These are phyloP conservation scores for Ooceraea biroi DNA, from an alignment of 1,140 invertebrate genomes.

Conservation along the genomic window DNA sequence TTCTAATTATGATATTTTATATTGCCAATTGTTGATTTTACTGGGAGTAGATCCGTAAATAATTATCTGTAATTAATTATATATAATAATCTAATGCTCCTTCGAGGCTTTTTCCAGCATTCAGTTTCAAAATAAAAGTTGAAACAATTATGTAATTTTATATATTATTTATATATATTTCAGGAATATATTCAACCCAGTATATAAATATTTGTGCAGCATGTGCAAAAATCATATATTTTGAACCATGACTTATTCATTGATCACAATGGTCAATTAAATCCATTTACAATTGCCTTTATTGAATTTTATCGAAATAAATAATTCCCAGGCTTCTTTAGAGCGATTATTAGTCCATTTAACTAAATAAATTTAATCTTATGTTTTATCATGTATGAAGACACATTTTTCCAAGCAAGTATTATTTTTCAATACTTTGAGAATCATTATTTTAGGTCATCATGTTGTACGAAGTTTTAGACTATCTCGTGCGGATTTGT, in stretches of 20 bases:
- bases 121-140: background rate
- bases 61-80: no score
- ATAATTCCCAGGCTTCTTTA: background rate
- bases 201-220: background rate
- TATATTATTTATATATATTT: background rate
- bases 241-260: background rate
- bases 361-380: background rate
- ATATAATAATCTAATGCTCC: background rate
- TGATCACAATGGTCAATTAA: background rate
- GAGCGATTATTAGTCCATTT: background rate
- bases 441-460: background rate
- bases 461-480: background rate
- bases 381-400: background rate
- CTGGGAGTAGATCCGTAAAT: no score
- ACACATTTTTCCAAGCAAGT: background rate
- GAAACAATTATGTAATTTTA: no score
- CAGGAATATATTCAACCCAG: background rate
- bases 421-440: background rate
- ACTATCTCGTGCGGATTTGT: background rate
- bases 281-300: background rate
- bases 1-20: background rate
- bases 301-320: background rate
- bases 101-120: background rate
- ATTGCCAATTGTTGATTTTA: slow-evolving; percentile 10
- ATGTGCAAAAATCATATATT: background rate